phyloP scores from a whole-genome alignment of 2,797 vertebrate genomes.

The Ateles fusciceps region DNA sequence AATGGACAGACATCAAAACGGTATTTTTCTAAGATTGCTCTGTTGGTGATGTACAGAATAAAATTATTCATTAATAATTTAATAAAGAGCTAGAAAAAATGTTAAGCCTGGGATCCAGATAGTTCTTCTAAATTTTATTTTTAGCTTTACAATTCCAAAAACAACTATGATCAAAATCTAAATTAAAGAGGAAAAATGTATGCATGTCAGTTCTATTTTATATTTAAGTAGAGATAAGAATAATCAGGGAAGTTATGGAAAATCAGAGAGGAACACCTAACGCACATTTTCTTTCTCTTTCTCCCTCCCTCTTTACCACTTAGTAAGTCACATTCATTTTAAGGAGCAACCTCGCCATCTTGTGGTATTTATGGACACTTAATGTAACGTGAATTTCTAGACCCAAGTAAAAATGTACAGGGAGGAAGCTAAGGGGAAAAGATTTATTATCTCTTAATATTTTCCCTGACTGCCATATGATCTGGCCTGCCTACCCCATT shows the following conservation, averaged over 20 bases:
- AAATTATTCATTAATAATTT: constrained; percentile 38
- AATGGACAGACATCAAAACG: background rate
- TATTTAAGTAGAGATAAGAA: background rate
- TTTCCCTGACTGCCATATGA: background rate
- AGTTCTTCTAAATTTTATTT: constrained; percentile 21
- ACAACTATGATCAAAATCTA: background rate
- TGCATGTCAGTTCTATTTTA: background rate
- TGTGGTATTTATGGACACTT: constrained; percentile 53
- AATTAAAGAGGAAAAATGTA: constrained; percentile 33
- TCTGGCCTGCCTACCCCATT: background rate
- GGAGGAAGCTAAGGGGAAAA: background rate
- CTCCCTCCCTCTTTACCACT: background rate
- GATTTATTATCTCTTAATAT: background rate
- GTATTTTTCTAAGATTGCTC: background rate
- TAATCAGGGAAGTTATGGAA: background rate
- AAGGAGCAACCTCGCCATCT: constrained; percentile 69
- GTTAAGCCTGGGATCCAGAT: background rate
- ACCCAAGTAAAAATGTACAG: background rate
- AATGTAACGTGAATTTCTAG: background rate
- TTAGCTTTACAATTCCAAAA: constrained; percentile 45
- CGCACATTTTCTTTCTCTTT: background rate
- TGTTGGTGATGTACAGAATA: background rate
- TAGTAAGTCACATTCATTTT: background rate
- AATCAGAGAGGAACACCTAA: background rate
- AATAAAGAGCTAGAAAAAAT: constrained; percentile 15